Base-by-base conservation (phyloP, 2,888 invertebrate species). In the Hybos culiciformis region DNA sequence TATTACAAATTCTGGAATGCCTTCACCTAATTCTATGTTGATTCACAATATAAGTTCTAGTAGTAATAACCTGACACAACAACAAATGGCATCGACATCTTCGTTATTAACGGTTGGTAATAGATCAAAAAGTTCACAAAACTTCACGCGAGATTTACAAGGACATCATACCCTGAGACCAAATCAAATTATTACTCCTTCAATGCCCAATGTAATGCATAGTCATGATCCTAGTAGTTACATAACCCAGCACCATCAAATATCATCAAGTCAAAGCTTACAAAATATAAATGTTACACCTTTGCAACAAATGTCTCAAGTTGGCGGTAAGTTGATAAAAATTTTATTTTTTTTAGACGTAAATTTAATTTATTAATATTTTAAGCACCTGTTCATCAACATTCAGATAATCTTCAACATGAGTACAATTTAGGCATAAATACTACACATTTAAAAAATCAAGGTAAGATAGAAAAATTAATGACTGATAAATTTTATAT, bases 131-230 rank as follows among this genome's bases (percentile, higher is more conserved):
- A 44, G 51, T 24, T 57, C 56, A 23, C 59, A 56, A 42, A 60
- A 59, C 43, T 66, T 66, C 41, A 59, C 39, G 19, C 53, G 59
- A 26, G 62, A 60, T 34, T 50, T 52, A 42, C 60, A 61, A 42
- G 46, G 46, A 34, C 60, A 58, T 29, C 63, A 61, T 21, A 60
- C 61, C 45, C 46, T 64, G 23, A 60, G 66, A 21, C 56, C 65
- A 51, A 65, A 63, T 46, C 64, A 64, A 51, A 61, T 66, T 57
- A 54, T 66, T 59, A 67, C 66, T 12, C 67, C 67, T 0, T 67
- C 67, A 8, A 67, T 67, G 67, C 67, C 67, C 20, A 67, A 67
- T 47, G 67, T 67, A n/a, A 39, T 60, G 51, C 51, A 61, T 50
- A 33, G 60, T 48, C 41, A 55, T 51, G 41, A 60, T 50, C 17